Percentiles rank a stretch among this genome's conserved stretches.
phyloP scores from a whole-genome alignment of 2,797 vertebrate species.

The Megalops cyprinoides region DNA sequence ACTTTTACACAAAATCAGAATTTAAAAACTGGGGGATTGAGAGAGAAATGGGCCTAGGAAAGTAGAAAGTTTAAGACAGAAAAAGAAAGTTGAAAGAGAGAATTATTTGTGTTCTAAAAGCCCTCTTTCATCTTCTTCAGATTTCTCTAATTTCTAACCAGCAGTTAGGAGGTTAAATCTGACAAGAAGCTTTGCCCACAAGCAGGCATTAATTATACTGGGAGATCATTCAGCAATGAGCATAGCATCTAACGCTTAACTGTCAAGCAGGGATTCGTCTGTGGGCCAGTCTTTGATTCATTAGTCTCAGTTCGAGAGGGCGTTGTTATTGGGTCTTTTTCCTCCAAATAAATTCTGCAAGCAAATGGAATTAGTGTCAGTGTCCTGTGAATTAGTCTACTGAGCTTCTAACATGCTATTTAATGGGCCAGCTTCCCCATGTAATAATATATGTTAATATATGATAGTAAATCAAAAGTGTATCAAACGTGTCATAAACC shows the following conservation, averaged over 20 bases:
- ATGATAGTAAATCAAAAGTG: neutral
- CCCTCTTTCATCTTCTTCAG: neutral
- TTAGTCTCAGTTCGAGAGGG: neutral
- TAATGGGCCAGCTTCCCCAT: neutral
- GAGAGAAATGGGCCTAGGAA: neutral
- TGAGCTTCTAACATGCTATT: neutral
- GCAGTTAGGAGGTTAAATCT: neutral
- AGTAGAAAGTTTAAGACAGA: neutral
- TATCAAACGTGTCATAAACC: neutral
- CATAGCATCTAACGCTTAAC: neutral
- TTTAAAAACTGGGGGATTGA: neutral
- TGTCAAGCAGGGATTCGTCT: neutral
- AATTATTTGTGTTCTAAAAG: too few species aligned
- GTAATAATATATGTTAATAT: neutral
- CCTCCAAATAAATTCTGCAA: constrained; percentile 6
- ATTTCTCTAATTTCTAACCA: neutral
- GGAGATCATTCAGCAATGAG: neutral
- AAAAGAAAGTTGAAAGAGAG: neutral
- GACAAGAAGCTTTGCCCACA: neutral
- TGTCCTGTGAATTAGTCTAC: neutral
- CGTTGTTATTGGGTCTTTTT: neutral
- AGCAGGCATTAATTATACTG: neutral
- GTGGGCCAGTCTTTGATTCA: neutral
- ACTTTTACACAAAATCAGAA: neutral
- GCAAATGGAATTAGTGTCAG: neutral